phyloP scores from a whole-genome alignment of 1,140 invertebrate genomes.

The Drosophila sulfurigaster region DNA sequence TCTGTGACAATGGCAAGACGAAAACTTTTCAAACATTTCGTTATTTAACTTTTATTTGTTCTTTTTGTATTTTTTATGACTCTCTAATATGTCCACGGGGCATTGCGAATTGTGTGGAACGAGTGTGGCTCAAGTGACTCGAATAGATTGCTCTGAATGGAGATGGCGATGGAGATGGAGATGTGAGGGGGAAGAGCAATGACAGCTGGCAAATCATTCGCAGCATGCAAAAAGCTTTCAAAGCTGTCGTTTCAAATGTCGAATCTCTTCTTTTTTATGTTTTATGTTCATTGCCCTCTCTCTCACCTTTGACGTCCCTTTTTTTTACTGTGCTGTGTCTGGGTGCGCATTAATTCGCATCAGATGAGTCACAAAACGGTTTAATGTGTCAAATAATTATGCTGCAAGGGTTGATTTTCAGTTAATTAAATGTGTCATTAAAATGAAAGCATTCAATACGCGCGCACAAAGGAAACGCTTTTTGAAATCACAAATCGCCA shows the following conservation, averaged over 20 bases:
- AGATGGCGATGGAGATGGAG: background rate
- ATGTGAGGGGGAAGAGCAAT: background rate
- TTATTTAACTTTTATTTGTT: conserved; percentile 77
- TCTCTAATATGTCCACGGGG: conserved; percentile 72
- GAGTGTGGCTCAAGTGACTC: background rate
- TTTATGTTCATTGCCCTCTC: conserved; percentile 33
- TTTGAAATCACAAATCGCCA: conserved; percentile 10
- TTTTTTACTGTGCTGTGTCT: conserved; percentile 8
- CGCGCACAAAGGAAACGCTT: background rate
- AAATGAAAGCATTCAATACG: conserved; percentile 26
- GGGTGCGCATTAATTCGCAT: conserved; percentile 64
- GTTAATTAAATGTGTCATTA: conserved; percentile 74
- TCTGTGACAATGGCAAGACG: conserved; percentile 19
- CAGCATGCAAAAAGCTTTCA: conserved; percentile 22
- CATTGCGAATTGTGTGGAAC: conserved; percentile 43
- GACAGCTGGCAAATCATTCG: conserved; percentile 28
- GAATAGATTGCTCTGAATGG: background rate
- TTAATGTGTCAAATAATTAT: conserved; percentile 82
- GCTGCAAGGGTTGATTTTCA: conserved; percentile 67
- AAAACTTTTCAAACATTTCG: conserved; percentile 70
- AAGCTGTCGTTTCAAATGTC: conserved; percentile 36
- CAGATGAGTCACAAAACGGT: conserved; percentile 76
- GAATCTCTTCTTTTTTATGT: conserved; percentile 14
- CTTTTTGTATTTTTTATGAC: conserved; percentile 57
- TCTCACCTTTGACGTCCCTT: conserved; percentile 23